phyloP scores from a whole-genome alignment of 2,888 invertebrate species.

The Xestia sexstrigata region DNA sequence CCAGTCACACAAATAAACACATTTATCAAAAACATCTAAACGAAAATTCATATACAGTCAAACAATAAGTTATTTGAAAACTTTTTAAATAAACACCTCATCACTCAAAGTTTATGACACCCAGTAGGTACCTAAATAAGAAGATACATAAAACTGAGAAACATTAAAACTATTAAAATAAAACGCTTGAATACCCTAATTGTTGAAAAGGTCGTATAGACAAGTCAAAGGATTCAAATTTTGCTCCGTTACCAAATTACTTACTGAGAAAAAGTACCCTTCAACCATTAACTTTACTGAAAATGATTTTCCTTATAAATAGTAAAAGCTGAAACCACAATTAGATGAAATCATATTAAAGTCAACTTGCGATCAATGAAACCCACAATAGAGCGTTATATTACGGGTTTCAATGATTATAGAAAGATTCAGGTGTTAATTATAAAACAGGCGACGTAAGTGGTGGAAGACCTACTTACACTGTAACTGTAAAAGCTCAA shows the following conservation, averaged over 20 bases:
- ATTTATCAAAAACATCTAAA: background rate
- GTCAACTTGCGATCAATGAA: background rate
- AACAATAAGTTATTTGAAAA: conserved; percentile 6
- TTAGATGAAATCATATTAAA: background rate
- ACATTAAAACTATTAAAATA: background rate
- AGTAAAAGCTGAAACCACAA: conserved; percentile 1
- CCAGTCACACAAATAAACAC: too few species aligned
- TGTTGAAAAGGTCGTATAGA: background rate
- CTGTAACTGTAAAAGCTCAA: too few species aligned
- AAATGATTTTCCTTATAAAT: background rate
- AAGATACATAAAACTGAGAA: background rate
- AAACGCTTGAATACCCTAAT: background rate
- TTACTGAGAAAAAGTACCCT: background rate
- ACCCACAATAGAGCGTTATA: too few species aligned
- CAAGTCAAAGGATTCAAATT: background rate
- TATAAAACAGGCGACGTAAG: background rate
- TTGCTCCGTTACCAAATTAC: background rate
- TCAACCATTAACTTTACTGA: background rate
- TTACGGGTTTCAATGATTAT: background rate
- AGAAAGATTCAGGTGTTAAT: background rate
- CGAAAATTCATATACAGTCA: conserved; percentile 1
- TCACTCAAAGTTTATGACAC: conserved; percentile 20
- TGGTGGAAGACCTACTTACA: background rate
- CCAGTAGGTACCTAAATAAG: background rate
- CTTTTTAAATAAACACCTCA: conserved; percentile 14